Evolutionary conservation across 2,797 vertebrate species (phyloP).

Genomic region (Crax fasciolata): DNA sequence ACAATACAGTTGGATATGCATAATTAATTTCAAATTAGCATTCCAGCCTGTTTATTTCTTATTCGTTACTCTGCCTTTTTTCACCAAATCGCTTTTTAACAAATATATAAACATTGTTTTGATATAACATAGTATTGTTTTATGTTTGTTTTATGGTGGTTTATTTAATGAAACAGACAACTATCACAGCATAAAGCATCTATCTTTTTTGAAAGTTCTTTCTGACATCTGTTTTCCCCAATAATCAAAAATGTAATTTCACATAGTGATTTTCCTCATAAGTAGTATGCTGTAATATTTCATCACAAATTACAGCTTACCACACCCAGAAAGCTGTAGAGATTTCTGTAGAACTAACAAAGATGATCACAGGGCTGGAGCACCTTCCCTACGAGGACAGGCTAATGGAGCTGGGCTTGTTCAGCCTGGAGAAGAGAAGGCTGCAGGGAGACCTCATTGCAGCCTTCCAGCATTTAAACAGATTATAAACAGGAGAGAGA

Average conservation of each 20-base stretch:
- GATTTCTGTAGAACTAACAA: conserved; percentile 21
- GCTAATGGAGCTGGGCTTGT: no score
- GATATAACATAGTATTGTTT: not conserved
- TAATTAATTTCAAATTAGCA: not conserved
- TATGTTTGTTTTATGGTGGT: not conserved
- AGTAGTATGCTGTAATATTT: conserved; percentile 12
- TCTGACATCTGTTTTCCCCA: not conserved
- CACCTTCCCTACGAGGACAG: no score
- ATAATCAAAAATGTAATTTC: conserved; percentile 6
- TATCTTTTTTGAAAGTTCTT: not conserved
- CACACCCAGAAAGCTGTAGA: not conserved
- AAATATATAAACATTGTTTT: not conserved
- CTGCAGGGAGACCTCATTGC: no score
- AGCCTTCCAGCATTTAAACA: no score
- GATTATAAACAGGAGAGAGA: no score
- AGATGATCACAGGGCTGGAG: no score
- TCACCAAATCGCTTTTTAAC: not conserved
- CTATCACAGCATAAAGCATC: not conserved
- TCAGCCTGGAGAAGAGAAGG: no score
- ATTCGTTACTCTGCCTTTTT: not conserved
- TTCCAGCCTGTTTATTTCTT: not conserved
- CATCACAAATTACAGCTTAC: not conserved
- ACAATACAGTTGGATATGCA: not conserved
- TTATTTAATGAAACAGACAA: not conserved
- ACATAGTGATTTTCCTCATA: not conserved